Evolutionary conservation across 2,113 vertebrate species (phyloP).

Genomic region (Lates calcarifer): DNA sequence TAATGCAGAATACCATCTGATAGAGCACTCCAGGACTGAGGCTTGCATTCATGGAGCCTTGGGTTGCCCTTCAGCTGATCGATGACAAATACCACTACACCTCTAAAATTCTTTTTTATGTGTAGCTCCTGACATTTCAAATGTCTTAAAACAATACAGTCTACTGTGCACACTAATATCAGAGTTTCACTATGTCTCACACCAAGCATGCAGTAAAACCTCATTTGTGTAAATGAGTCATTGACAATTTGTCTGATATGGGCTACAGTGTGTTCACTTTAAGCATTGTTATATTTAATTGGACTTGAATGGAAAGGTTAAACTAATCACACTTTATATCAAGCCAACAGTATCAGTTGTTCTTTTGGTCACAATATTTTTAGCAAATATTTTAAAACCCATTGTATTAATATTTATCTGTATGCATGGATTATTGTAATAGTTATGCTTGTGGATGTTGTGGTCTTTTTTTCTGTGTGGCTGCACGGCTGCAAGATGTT

Average conservation of each 20-base stretch:
- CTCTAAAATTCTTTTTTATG: not conserved
- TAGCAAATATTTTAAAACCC: no score
- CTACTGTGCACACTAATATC: not conserved
- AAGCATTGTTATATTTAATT: not conserved
- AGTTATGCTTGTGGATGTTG: not conserved
- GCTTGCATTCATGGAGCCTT: not conserved
- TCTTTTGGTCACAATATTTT: no score
- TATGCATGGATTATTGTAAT: not conserved
- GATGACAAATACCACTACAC: conserved; percentile 20
- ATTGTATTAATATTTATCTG: not conserved
- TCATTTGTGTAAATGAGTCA: conserved; percentile 31
- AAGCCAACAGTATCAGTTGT: no score
- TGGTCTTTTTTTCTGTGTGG: not conserved
- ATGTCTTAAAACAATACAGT: not conserved
- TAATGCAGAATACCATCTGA: not conserved
- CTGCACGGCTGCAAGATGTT: no score
- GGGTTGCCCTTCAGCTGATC: conserved; percentile 31
- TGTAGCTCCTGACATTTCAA: not conserved
- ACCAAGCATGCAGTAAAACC: not conserved
- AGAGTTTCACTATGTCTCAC: conserved; percentile 19
- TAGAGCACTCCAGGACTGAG: not conserved
- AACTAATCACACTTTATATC: no score
- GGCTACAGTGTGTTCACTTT: no score
- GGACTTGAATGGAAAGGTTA: no score
- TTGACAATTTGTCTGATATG: not conserved